These are phyloP conservation scores for Megalops cyprinoides DNA, from an alignment of 2,797 vertebrate species.

Conservation along the genomic window DNA sequence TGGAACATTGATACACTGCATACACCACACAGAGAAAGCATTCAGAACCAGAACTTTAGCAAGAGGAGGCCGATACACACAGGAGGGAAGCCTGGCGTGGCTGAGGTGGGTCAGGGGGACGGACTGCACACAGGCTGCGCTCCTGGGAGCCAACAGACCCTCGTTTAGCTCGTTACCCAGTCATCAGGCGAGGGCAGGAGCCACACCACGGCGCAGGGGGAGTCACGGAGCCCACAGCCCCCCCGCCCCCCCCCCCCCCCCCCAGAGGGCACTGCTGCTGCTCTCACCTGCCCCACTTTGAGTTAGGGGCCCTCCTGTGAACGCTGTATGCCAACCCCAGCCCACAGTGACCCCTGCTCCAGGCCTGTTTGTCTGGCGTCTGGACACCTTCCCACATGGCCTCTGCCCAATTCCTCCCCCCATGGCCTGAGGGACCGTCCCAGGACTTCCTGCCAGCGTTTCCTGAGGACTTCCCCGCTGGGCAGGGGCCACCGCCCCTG, in stretches of 20 bases:
- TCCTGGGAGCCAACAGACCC: no score
- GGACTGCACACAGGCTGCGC: no score
- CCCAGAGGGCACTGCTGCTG: no score
- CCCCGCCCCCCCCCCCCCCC: conserved; percentile 2
- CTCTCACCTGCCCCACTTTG: no score
- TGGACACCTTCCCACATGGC: conserved; percentile 26
- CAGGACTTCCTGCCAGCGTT: conserved; percentile 30
- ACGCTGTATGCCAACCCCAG: no score
- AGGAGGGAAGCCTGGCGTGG: conserved; percentile 19
- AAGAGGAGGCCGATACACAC: conserved; percentile 40
- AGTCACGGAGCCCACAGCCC: not conserved
- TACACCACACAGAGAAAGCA: no score
- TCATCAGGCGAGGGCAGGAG: conserved; percentile 45
- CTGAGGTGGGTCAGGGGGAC: conserved; percentile 46
- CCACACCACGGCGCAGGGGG: conserved; percentile 20
- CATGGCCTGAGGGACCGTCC: conserved; percentile 26
- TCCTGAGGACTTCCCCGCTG: conserved; percentile 19
- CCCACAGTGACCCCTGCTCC: no score
- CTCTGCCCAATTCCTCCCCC: conserved; percentile 23
- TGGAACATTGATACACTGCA: no score
- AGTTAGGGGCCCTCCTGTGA: no score
- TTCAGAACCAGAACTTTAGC: conserved; percentile 30
- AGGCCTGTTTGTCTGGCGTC: conserved; percentile 14
- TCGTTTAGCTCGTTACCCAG: conserved; percentile 46
- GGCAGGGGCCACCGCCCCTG: conserved; percentile 25